A percentile compares a stretch with the other conserved stretches of the same genome.
phyloP scores from a whole-genome alignment of 1,140 invertebrate genomes.

The Pogonus chalceus region DNA sequence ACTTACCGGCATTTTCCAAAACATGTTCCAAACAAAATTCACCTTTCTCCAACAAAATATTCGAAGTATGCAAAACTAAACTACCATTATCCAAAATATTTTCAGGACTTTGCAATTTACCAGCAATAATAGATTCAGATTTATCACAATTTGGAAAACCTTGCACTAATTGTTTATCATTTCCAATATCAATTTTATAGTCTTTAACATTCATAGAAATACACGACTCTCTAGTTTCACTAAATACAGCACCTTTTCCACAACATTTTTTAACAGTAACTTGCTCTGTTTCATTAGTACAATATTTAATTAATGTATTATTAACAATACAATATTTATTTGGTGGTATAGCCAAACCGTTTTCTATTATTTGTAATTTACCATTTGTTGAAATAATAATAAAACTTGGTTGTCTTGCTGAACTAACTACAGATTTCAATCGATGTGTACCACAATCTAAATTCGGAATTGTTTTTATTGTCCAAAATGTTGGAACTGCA shows the following conservation, averaged over 20 bases:
- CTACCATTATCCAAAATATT: conserved; percentile 40
- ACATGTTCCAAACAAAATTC: conserved; percentile 54
- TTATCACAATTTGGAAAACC: conserved; percentile 44
- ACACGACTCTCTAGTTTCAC: conserved; percentile 38
- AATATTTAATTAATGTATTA: neutral
- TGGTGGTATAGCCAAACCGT: neutral
- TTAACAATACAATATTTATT: neutral
- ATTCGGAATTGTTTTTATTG: neutral
- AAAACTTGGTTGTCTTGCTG: neutral
- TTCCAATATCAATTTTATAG: conserved; percentile 28
- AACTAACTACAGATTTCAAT: neutral
- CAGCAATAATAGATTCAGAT: conserved; percentile 25
- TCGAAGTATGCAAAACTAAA: conserved; percentile 29
- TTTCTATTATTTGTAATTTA: neutral
- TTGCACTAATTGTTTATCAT: conserved; percentile 28
- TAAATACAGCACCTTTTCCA: conserved; percentile 44
- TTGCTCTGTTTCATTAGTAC: conserved; percentile 9
- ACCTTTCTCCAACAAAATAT: conserved; percentile 34
- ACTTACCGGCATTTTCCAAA: conserved; percentile 37
- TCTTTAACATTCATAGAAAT: conserved; percentile 28
- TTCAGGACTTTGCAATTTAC: conserved; percentile 34
- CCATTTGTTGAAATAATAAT: neutral
- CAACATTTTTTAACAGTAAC: conserved; percentile 46
- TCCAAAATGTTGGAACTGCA: neutral
- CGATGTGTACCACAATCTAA: neutral